A percentile compares a stretch with the other conserved stretches of the same genome.
These are phyloP conservation scores for Tetragnatha versicolor DNA, from an alignment of 1,140 invertebrate genomes.

Conservation along the genomic window DNA sequence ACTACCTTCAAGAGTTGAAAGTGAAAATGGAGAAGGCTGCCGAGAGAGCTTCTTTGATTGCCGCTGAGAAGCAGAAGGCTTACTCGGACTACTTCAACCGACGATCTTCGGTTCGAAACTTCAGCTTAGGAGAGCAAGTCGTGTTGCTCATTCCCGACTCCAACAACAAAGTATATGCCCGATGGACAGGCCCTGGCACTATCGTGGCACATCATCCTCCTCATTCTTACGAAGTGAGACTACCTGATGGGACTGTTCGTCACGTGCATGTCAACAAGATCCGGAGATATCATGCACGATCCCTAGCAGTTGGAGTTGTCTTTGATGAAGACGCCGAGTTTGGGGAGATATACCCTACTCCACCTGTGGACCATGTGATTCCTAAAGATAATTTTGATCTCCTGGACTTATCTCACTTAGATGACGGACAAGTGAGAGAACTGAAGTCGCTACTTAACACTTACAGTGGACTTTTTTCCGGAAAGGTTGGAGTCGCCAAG, in stretches of 20 bases:
- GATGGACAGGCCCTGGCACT: not conserved
- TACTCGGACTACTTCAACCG: not conserved
- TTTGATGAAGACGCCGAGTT: not conserved
- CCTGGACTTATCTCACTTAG: not conserved
- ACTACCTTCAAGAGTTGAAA: constrained; percentile 1
- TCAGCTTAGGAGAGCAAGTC: not conserved
- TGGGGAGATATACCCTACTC: not conserved
- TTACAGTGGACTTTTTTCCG: too few relatives aligned
- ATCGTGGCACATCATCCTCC: not conserved
- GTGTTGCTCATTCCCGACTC: not conserved
- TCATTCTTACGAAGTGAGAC: not conserved
- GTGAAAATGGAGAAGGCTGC: not conserved
- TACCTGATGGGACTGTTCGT: not conserved
- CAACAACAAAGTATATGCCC: not conserved
- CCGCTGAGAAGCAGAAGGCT: not conserved
- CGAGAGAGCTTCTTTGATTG: not conserved
- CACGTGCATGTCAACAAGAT: not conserved
- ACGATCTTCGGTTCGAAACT: not conserved
- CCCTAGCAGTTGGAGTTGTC: not conserved
- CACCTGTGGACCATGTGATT: not conserved
- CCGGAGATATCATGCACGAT: not conserved
- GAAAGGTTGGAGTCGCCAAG: not conserved
- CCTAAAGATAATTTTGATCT: not conserved
- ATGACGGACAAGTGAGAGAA: not conserved
- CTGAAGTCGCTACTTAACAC: too few relatives aligned